Conservation (phyloP, 1,140 invertebrate genomes). For the Camponotus vicinus region DNA sequence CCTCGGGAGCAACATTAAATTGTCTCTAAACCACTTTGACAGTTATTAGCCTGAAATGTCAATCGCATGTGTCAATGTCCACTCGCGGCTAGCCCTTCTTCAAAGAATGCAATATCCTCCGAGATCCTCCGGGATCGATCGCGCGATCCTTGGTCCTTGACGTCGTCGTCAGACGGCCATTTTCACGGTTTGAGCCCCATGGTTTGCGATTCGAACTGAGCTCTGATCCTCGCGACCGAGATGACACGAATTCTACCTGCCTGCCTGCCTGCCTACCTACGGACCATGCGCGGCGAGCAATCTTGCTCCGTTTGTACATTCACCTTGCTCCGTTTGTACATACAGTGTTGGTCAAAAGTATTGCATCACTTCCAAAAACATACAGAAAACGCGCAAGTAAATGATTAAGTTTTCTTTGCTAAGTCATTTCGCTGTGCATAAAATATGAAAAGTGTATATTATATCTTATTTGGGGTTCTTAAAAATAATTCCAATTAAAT, state of each 20-base stretch:
- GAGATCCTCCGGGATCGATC: background rate
- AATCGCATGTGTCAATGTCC: background rate
- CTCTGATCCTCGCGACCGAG: conserved; percentile 57
- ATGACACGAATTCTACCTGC: conserved; percentile 37
- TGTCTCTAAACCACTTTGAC: background rate
- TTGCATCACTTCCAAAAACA: too few relatives aligned
- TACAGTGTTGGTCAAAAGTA: too few relatives aligned
- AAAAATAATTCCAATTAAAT: too few relatives aligned
- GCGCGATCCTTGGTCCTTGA: conserved; percentile 25
- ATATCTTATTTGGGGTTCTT: too few relatives aligned
- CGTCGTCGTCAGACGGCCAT: conserved; percentile 36
- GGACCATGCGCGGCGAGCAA: conserved; percentile 65
- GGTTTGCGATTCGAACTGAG: background rate
- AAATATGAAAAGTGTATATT: too few relatives aligned
- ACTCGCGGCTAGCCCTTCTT: background rate
- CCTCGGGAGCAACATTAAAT: background rate
- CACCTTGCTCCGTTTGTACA: background rate
- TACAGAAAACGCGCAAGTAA: too few relatives aligned
- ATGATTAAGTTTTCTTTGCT: too few relatives aligned
- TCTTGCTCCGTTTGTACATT: background rate
- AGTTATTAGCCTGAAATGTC: too few relatives aligned
- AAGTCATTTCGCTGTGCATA: too few relatives aligned
- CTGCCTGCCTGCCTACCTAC: conserved; percentile 40
- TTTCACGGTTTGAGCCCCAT: background rate
- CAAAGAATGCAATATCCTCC: background rate